phyloP scores from a whole-genome alignment of 2,113 vertebrate genomes.

The Pristiophorus japonicus region DNA sequence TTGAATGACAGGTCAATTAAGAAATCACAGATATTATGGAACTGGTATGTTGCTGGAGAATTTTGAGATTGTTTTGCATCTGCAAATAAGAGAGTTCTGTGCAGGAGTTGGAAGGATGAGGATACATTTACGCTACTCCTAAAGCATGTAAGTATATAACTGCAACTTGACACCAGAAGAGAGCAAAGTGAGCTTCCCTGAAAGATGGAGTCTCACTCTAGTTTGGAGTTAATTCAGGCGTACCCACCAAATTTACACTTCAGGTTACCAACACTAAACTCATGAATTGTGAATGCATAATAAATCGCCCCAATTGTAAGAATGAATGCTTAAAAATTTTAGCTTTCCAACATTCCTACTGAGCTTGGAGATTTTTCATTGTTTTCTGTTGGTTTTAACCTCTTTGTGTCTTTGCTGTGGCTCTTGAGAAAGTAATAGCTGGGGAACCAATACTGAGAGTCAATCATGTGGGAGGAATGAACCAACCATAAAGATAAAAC shows the following conservation, averaged over 20 bases:
- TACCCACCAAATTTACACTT: neutral
- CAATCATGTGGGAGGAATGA: neutral
- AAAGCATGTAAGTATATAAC: neutral
- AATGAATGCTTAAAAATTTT: neutral
- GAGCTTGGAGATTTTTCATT: neutral
- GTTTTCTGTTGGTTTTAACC: neutral
- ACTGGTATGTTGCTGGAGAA: neutral
- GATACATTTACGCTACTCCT: neutral
- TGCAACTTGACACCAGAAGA: neutral
- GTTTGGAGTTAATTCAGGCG: neutral
- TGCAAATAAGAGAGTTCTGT: neutral
- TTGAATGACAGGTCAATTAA: neutral
- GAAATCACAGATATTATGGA: neutral
- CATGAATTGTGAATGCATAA: neutral
- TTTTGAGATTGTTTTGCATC: neutral
- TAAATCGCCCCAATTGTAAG: neutral
- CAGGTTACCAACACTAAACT: neutral
- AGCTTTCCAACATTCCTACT: neutral
- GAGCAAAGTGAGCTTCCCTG: neutral
- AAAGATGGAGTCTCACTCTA: neutral
- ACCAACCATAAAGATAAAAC: too few species aligned
- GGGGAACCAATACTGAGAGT: neutral
- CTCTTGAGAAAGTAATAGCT: neutral
- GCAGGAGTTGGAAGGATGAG: neutral
- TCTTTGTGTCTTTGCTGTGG: neutral